A percentile compares a stretch with the other conserved stretches of the same genome.
phyloP scores from a whole-genome alignment of 2,888 invertebrate genomes.

The Mermis nigrescens region DNA sequence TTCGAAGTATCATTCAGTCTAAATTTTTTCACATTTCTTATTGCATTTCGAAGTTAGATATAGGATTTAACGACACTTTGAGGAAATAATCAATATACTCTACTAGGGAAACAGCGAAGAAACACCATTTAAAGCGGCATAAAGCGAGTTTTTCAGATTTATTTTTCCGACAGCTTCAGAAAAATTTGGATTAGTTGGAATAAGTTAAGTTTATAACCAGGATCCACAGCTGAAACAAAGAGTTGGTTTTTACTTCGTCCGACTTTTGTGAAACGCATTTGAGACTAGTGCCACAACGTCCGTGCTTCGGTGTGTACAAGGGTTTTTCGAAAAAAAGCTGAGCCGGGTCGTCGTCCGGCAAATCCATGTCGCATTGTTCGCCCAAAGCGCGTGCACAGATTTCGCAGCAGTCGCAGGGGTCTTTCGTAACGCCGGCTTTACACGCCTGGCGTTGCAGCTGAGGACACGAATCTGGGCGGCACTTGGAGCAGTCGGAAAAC shows the following conservation, averaged over 20 bases:
- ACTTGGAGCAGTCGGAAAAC: not conserved
- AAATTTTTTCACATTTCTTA: no score
- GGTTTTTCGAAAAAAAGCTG: not conserved
- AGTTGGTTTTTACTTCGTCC: not conserved
- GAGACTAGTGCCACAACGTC: not conserved
- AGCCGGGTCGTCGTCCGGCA: not conserved
- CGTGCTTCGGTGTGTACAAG: not conserved
- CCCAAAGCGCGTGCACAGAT: not conserved
- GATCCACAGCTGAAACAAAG: no score
- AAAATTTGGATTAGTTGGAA: no score
- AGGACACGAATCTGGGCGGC: not conserved
- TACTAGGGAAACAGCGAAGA: no score
- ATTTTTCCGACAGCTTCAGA: no score
- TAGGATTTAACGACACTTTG: no score
- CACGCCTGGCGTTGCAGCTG: not conserved
- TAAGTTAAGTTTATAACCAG: no score
- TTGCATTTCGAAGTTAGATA: no score
- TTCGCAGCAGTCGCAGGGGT: not conserved
- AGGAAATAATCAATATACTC: no score
- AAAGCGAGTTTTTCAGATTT: no score
- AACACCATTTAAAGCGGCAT: no score
- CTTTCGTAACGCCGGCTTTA: not conserved
- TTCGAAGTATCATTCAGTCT: no score
- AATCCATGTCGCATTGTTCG: not conserved
- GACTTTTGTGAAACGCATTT: not conserved